Conservation (phyloP, 2,797 vertebrate genomes). For the Peromyscus melanophrys region DNA sequence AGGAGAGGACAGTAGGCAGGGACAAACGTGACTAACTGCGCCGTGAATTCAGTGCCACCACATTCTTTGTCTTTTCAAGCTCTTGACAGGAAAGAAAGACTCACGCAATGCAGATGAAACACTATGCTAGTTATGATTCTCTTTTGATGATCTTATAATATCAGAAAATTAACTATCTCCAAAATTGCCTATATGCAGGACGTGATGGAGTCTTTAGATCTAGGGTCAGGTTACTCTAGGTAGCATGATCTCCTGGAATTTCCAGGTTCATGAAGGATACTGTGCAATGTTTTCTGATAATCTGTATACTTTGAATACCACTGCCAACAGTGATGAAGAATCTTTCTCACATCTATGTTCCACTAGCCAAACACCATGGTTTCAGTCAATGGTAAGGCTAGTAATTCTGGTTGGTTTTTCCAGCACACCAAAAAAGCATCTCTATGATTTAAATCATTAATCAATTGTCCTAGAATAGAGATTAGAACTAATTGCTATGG, state of each 20-base stretch:
- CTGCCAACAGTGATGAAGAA: not conserved
- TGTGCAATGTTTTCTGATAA: not conserved
- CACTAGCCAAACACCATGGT: not conserved
- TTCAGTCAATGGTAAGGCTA: not conserved
- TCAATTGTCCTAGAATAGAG: not conserved
- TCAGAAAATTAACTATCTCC: not conserved
- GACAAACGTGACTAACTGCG: not conserved
- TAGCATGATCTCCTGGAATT: not conserved
- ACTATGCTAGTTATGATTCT: not conserved
- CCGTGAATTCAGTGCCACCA: not conserved
- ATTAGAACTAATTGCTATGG: not conserved
- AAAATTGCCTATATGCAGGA: not conserved
- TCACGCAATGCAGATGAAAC: not conserved
- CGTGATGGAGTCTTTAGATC: not conserved
- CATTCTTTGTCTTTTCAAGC: not conserved
- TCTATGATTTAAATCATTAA: constrained; percentile 6
- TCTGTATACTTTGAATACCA: not conserved
- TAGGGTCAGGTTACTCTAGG: not conserved
- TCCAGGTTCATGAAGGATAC: not conserved
- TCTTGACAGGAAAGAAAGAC: not conserved
- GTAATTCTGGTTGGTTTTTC: constrained; percentile 6
- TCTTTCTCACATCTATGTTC: not conserved
- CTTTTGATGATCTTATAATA: not conserved
- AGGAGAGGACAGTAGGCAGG: not conserved
- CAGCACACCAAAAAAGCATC: not conserved